Base-by-base conservation (phyloP, 2,888 invertebrate species). In the Polylopha cassiicola region DNA sequence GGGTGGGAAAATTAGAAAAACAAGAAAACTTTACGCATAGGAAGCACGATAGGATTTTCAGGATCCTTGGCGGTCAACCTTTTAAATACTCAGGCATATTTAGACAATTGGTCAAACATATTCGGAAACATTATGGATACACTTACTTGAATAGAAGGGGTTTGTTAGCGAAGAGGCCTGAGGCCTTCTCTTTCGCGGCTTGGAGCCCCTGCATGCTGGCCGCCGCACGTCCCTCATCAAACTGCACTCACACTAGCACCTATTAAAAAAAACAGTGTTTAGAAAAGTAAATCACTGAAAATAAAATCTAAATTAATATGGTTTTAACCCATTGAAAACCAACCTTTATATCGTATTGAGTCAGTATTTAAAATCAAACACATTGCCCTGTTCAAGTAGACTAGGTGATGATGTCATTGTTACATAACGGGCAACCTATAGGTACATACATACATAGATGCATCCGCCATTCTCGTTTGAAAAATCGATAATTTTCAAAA, bases 151-250 rank as follows among this genome's bases (percentile, higher is more conserved):
- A 78, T 31, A 79, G 61, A 55, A 80, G 72, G 59, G 81, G 84
- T 67, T 78, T 80, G 66, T 70, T 81, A 58, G 78, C 75, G 63
- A 85, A 81, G 47, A 85, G 75, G 64, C 82, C 81, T 22, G 84
- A 76, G 61, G 82, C 84, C 72, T 82, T 85, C 61, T 85, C 81
- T 65, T 85, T 85, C 65, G 84, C 84, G 71, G 84, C 79, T 50
- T 73, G 73, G 54, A 85, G 75, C 76, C 77, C 84, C 74, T 82
- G 80, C 84, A 85, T 84, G 64, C 60, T 59, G 62, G 63, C 55
- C 54, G 55, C 61, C 54, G 60, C 59, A 56, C 63, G 53, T 68
- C 61, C 79, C 68, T 60, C 84, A 81, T 82, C 70, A 74, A 80
- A 66, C 50, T 60, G 58, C 60, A 64, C 62, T 65, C 54, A 53